A percentile compares a stretch with the other conserved stretches of the same genome.
These are phyloP conservation scores for Agapornis roseicollis DNA, from an alignment of 2,113 vertebrate genomes.

Conservation along the genomic window DNA sequence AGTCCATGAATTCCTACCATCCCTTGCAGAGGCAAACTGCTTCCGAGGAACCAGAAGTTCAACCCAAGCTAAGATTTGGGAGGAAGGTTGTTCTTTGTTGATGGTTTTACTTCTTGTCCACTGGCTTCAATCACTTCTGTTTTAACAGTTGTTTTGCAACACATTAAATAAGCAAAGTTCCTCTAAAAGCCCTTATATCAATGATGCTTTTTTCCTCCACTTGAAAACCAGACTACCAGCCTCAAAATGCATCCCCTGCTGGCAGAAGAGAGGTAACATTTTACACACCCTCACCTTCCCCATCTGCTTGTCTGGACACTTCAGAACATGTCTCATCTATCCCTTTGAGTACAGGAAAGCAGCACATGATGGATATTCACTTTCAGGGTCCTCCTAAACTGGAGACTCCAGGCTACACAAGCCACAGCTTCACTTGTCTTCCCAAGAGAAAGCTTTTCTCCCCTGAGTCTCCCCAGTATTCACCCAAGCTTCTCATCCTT, in stretches of 20 bases:
- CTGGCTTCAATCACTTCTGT: background rate
- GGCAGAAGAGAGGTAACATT: background rate
- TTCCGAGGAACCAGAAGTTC: background rate
- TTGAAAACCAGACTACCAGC: background rate
- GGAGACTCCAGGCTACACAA: background rate
- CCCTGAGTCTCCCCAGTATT: background rate
- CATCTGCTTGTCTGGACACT: rapidly evolving
- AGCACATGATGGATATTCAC: rapidly evolving
- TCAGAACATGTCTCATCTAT: background rate
- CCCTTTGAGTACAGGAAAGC: background rate
- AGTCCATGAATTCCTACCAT: background rate
- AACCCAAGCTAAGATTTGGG: background rate
- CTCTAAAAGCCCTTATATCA: background rate
- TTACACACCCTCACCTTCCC: background rate
- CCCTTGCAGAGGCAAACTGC: background rate
- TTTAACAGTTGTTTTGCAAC: background rate
- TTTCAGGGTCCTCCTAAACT: background rate
- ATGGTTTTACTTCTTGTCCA: background rate
- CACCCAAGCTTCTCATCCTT: background rate
- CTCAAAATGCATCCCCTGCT: background rate
- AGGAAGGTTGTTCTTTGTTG: background rate
- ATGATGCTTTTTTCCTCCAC: background rate
- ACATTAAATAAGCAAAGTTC: background rate
- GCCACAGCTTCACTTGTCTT: background rate
- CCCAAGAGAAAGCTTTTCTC: background rate